Evolutionary conservation across 2,797 vertebrate species (phyloP), one percentile per base, ranked within the genome.

Genomic region (Euthynnus affinis): DNA sequence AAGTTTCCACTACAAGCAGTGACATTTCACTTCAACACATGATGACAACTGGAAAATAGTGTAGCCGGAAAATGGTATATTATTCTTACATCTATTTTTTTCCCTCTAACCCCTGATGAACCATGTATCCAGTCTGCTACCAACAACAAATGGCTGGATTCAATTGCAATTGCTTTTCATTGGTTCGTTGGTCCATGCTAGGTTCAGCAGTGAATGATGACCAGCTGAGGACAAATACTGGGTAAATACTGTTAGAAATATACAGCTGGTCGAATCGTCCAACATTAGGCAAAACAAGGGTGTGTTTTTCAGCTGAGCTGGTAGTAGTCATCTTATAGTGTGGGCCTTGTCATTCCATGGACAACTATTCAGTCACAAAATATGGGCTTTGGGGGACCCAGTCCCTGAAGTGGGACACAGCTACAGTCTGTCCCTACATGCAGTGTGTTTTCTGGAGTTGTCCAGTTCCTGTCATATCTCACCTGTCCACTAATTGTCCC

Each of bases 61-160:
- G 22, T 23, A 13, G 37, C 59, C 51, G 32, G 40, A 27, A 3
- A 46, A 25, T 12, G 22, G 40, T 73, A 46, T 32, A 1, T 18
- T 23, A 14, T 68, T 8, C 40, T 66, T 23, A 27, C 3, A 37
- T 40, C 22, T 49, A 17, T 58, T 48, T 18, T 44, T 14, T 42
- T 42, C 18, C 6, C 29, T 67, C 17, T 42, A 23, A 32, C 15
- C 29, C 48, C 29, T 20, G 27, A 18, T 27, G 57, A 69, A 25
- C 32, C 42, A 64, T 42, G 51, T 15, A 49, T 22, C 27, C 27
- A 40, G 9, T 32, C 60, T 27, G 32, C 44, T 29, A 53, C 37
- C 14, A 60, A 76, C 6, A 64, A 58, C 29, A 29, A 70, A 58
- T 15, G 13, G 17, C n/a, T 20, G 9, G 56, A 22, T 62, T 71